These are phyloP conservation scores for Diplogasteroides magnus DNA, from an alignment of 1,140 invertebrate species.

Conservation along the genomic window DNA sequence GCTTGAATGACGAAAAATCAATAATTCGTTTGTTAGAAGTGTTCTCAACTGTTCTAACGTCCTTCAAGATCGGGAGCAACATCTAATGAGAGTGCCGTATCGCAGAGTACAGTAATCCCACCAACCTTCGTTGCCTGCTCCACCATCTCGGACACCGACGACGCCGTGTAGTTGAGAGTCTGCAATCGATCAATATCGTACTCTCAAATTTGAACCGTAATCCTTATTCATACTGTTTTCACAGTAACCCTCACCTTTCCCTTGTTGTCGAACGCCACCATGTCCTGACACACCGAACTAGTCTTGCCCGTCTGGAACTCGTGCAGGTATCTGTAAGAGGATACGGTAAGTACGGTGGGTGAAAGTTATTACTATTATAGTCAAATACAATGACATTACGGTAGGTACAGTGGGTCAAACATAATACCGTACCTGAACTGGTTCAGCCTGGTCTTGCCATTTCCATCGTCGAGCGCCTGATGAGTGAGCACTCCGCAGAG, in stretches of 20 bases:
- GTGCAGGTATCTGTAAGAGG: constrained; percentile 73
- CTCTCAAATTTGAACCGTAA: neutral
- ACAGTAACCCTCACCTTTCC: constrained; percentile 56
- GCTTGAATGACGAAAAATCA: too few relatives aligned
- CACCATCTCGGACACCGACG: constrained; percentile 87
- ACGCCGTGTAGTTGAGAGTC: constrained; percentile 80
- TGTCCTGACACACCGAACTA: constrained; percentile 90
- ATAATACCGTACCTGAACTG: constrained; percentile 76
- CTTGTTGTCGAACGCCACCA: constrained; percentile 73
- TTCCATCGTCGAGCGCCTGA: constrained; percentile 87
- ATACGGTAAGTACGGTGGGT: too few relatives aligned
- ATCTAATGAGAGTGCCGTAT: too few relatives aligned
- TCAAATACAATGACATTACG: too few relatives aligned
- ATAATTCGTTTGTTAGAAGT: too few relatives aligned
- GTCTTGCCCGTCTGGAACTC: constrained; percentile 92
- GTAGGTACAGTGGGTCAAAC: too few relatives aligned
- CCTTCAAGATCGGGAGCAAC: too few relatives aligned
- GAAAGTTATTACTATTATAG: too few relatives aligned
- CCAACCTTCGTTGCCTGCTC: constrained; percentile 72
- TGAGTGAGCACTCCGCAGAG: constrained; percentile 81
- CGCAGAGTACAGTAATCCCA: too few relatives aligned
- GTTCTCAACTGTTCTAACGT: too few relatives aligned
- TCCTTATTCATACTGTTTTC: neutral
- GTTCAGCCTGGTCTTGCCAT: constrained; percentile 85
- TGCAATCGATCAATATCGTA: constrained; percentile 33